A percentile compares a stretch with the other conserved stretches of the same genome.
These are phyloP conservation scores for Pachyuromys duprasi DNA, from an alignment of 2,797 vertebrate species.

Conservation along the genomic window DNA sequence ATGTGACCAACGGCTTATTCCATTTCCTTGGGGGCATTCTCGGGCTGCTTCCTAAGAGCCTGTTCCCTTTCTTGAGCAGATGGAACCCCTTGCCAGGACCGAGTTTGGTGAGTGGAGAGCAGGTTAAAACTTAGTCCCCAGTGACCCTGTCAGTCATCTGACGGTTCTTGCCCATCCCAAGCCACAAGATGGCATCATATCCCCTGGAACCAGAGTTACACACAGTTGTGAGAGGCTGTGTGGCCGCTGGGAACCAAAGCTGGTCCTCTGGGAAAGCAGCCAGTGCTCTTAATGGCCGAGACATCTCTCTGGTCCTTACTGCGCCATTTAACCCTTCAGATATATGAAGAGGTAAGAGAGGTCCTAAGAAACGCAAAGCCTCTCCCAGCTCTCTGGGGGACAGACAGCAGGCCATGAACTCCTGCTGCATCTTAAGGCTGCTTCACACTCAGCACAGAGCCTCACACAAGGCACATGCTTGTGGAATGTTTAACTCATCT, in stretches of 20 bases:
- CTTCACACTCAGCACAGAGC: background rate
- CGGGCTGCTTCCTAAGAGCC: background rate
- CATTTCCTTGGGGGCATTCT: background rate
- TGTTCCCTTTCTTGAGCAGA: background rate
- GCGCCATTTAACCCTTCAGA: background rate
- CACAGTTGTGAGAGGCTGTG: background rate
- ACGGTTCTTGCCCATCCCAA: background rate
- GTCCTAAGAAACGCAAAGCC: background rate
- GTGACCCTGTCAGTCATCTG: fast-evolving
- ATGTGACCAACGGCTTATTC: background rate
- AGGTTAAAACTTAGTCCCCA: background rate
- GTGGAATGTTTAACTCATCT: background rate
- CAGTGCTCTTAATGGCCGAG: background rate
- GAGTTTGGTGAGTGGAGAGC: background rate
- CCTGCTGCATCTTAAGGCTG: background rate
- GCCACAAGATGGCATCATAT: background rate
- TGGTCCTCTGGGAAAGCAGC: background rate
- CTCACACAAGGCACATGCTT: background rate
- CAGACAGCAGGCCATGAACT: background rate
- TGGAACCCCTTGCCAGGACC: background rate
- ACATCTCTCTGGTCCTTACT: background rate
- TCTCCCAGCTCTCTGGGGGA: background rate
- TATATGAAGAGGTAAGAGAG: conserved; percentile 11
- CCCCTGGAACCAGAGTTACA: background rate
- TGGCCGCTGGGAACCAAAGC: background rate